Base-by-base conservation (phyloP, 2,797 vertebrate genomes). In the Myoxocephalus aenaeus region DNA sequence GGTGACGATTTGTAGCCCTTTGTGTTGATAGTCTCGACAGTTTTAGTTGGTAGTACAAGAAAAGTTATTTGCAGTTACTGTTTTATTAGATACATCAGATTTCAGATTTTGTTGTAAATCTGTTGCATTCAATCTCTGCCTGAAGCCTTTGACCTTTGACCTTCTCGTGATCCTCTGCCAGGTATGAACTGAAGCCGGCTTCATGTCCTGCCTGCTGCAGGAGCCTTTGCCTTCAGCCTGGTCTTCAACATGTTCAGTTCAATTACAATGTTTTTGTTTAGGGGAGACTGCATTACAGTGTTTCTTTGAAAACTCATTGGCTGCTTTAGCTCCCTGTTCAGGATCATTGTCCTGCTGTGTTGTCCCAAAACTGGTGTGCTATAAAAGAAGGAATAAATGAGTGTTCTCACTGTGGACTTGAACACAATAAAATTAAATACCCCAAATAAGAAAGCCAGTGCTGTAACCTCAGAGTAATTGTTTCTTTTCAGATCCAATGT, bases 401-500 rank as follows among this genome's bases (percentile, higher is more conserved):
- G 13, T 6, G 44, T 46, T 18, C 44, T 46, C 44, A n/a, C n/a
- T 3, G 46, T 15, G 7, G 32, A 32, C 3, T 17, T 15, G 7
- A 50, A n/a, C 11, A 7, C 22, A 2, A n/a, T 51, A 12, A 22
- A 53, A n/a, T 51, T 22, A 22, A 53, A 22, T 25, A 22, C 12
- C 32, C 65, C 29, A 1, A 51, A 61, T 1, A 18, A 32, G 6
- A 53, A 51, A 62, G 46, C 34, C 15, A 14, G 29, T 8, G 20
- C 22, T 20, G 14, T 12, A 57, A 44, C 40, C n/a, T 65, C 29
- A 13, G 36, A 22, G 34, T 22, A 9, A n/a, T 13, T 25, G 56
- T 81, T 70, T 42, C 29, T 12, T 40, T 63, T 65, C 27, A 38
- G 20, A 57, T 25, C 46, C 38, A 72, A n/a, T 9, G 29, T 40